These are phyloP conservation scores for Lomographa bimaculata DNA, from an alignment of 2,888 invertebrate species.

Conservation along the genomic window DNA sequence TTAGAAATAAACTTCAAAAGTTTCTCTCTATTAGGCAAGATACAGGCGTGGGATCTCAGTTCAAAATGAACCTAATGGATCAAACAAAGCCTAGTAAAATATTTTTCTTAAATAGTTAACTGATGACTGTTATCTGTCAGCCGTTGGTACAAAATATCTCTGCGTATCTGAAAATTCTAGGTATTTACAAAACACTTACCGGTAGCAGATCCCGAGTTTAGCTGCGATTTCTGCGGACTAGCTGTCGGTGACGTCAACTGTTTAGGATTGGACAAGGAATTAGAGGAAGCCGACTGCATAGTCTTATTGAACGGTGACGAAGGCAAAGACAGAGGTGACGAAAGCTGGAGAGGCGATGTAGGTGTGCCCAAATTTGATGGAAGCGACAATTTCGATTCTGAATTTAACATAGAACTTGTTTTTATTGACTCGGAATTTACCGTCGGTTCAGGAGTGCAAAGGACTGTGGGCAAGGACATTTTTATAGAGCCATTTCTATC, in stretches of 20 bases:
- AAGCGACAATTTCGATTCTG: constrained; percentile 68
- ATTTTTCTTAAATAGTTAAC: too few species aligned
- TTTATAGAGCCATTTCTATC: constrained; percentile 51
- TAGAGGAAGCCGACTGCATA: constrained; percentile 49
- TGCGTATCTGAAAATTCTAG: too few species aligned
- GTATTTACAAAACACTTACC: constrained; percentile 65
- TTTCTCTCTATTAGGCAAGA: too few species aligned
- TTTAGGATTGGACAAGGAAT: constrained; percentile 49
- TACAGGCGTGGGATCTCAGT: too few species aligned
- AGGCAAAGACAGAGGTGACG: constrained; percentile 69
- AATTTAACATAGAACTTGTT: constrained; percentile 52
- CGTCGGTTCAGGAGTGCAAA: constrained; percentile 58
- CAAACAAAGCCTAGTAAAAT: too few species aligned
- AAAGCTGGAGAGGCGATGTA: constrained; percentile 62
- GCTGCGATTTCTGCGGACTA: constrained; percentile 40
- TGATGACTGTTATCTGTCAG: too few species aligned
- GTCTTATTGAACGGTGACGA: constrained; percentile 62
- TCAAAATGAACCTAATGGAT: too few species aligned
- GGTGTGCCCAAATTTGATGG: constrained; percentile 70
- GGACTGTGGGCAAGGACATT: constrained; percentile 67
- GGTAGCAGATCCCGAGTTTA: constrained; percentile 63
- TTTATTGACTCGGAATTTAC: constrained; percentile 45
- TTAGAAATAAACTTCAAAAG: too few species aligned
- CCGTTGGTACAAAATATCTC: too few species aligned
- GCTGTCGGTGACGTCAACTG: constrained; percentile 30